Conservation (phyloP, 2,888 invertebrate species). For the Dendrolimus pini region DNA sequence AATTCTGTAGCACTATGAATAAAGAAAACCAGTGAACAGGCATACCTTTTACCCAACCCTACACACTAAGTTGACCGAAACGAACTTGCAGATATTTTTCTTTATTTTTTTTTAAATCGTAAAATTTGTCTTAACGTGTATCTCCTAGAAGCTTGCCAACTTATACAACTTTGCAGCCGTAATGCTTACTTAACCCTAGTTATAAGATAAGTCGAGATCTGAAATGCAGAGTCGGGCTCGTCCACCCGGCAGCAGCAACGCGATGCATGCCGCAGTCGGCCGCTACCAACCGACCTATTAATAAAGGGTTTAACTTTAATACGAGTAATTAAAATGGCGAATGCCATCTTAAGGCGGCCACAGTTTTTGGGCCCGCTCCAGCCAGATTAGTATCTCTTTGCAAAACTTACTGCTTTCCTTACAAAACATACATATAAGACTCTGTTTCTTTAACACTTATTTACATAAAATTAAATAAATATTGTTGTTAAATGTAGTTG, state of each 20-base stretch:
- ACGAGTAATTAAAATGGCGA: constrained; percentile 71
- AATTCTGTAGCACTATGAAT: no score
- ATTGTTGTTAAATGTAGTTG: no score
- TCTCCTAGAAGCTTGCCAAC: not conserved
- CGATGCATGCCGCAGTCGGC: constrained; percentile 31
- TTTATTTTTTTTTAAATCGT: no score
- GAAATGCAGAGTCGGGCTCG: constrained; percentile 23
- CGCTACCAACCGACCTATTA: constrained; percentile 74
- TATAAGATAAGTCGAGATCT: constrained; percentile 36
- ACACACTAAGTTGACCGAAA: no score
- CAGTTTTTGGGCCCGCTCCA: constrained; percentile 74
- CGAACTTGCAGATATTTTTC: no score
- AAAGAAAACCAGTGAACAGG: no score
- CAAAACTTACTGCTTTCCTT: constrained; percentile 39
- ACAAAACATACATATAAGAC: constrained; percentile 5
- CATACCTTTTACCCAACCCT: no score
- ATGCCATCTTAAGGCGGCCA: constrained; percentile 65
- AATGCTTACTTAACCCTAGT: constrained; percentile 37
- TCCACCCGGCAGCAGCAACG: constrained; percentile 5
- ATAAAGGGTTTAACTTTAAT: constrained; percentile 70
- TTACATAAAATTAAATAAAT: no score
- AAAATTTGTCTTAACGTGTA: no score
- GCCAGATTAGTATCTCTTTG: constrained; percentile 56
- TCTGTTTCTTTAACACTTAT: no score
- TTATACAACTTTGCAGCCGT: constrained; percentile 22